Base-by-base conservation (phyloP, 2,888 invertebrate species). In the Acanthococcus lagerstroemiae region DNA sequence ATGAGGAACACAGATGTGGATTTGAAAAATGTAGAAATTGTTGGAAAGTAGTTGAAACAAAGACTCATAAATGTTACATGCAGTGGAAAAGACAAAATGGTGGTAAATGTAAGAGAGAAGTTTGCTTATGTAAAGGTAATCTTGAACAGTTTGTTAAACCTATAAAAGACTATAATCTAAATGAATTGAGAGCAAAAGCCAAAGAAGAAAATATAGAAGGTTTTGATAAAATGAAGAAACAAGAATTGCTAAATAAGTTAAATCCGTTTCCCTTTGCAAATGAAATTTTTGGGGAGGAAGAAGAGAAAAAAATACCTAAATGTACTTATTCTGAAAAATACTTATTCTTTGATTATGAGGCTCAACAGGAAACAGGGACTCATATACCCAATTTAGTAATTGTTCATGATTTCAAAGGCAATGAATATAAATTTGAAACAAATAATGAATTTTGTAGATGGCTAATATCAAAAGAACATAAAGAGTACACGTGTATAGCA, bases 291-390 rank as follows among this genome's bases (percentile, higher is more conserved):
- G 48, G 48, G 19, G 48, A 48, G n/a, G 17, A 48, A 48, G 48
- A 48, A n/a, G 48, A 48, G 19, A 17, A 48, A 17, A 48, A 48
- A 48, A 48, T 48, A 17, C 48, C 48, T 17, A 46, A 57, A 52
- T 46, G 56, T 65, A 69, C 67, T 45, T 70, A 67, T 54, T 55
- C 66, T 19, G 66, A 68, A 52, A 67, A 67, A 68, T 68, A 68
- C 37, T 44, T 63, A 46, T 60, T 6, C 57, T 66, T 69, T 58
- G 68, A 67, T 67, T 67, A 69, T 26, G 66, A 69, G 52, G 68
- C 66, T 12, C 63, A 61, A 45, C 65, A 68, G 54, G 67, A 68
- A 55, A 52, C 52, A 19, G 52, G 52, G 5, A 21, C 4, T n/a
- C 52, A 52, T 52, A 22, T 19, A 5, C 19, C 52, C 21, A 52